A percentile compares a stretch with the other conserved stretches of the same genome.
Conservation (phyloP, 2,888 invertebrate species). For the Hartigia nigra region DNA sequence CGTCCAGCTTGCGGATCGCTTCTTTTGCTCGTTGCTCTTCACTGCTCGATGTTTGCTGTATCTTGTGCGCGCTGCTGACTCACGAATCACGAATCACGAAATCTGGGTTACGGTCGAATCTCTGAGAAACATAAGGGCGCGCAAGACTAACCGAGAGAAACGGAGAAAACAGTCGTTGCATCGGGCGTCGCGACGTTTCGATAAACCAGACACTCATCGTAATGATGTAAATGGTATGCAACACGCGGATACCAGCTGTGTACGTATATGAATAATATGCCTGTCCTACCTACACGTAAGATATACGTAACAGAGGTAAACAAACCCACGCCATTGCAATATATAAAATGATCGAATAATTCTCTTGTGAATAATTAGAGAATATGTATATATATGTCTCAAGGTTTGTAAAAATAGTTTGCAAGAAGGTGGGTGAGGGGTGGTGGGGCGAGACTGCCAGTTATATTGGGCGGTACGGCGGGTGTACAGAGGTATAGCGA, state of each 20-base stretch:
- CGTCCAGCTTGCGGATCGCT: neutral
- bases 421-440: neutral
- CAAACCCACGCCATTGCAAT: neutral
- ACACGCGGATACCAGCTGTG: neutral
- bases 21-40: neutral
- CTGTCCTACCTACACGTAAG: neutral
- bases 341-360: neutral
- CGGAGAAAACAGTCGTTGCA: neutral
- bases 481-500: neutral
- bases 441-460: neutral
- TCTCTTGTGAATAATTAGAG: neutral
- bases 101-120: conserved; percentile 30
- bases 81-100: conserved; percentile 38
- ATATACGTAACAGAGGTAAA: neutral
- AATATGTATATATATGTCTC: neutral
- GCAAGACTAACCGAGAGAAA: neutral
- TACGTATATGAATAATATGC: neutral
- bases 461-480: neutral
- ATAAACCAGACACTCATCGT: neutral
- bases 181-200: neutral
- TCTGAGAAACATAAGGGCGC: neutral
- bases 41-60: neutral
- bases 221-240: neutral
- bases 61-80: conserved; percentile 30
- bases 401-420: neutral